A percentile compares a stretch with the other conserved stretches of the same genome.
phyloP scores from a whole-genome alignment of 1,140 invertebrate genomes.

The Drosophila takahashii region DNA sequence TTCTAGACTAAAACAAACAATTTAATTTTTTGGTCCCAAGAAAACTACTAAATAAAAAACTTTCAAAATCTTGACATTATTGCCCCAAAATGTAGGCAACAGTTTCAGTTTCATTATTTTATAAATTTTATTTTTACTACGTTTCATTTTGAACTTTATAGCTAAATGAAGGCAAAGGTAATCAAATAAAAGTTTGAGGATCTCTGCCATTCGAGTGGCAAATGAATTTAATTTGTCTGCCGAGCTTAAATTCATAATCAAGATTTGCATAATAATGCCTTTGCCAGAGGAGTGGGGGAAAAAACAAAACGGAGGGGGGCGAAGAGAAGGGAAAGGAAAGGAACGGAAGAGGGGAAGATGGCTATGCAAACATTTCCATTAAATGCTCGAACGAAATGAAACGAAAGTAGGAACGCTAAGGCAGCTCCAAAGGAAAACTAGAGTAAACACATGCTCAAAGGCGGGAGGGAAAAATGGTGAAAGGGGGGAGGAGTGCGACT shows the following conservation, averaged over 20 bases:
- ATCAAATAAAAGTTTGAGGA: slow-evolving; percentile 24
- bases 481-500: slow-evolving; percentile 3
- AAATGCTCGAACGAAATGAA: slow-evolving; percentile 57
- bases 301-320: background rate
- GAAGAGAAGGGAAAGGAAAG: background rate
- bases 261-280: slow-evolving; percentile 73
- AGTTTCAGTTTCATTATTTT: background rate
- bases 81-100: slow-evolving; percentile 17
- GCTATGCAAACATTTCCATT: slow-evolving; percentile 80
- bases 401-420: slow-evolving; percentile 33
- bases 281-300: background rate
- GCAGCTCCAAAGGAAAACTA: slow-evolving; percentile 55
- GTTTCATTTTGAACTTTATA: background rate
- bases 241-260: slow-evolving; percentile 70
- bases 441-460: slow-evolving; percentile 74
- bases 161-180: background rate
- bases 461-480: slow-evolving; percentile 26
- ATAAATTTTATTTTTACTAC: background rate
- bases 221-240: slow-evolving; percentile 72
- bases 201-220: slow-evolving; percentile 10
- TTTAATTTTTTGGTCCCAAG: too few species aligned
- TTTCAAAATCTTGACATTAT: too few species aligned
- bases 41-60: too few species aligned
- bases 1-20: too few species aligned
- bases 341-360: slow-evolving; percentile 34